Conservation (phyloP, 1,140 invertebrate genomes). For the Hyles vespertilio region DNA sequence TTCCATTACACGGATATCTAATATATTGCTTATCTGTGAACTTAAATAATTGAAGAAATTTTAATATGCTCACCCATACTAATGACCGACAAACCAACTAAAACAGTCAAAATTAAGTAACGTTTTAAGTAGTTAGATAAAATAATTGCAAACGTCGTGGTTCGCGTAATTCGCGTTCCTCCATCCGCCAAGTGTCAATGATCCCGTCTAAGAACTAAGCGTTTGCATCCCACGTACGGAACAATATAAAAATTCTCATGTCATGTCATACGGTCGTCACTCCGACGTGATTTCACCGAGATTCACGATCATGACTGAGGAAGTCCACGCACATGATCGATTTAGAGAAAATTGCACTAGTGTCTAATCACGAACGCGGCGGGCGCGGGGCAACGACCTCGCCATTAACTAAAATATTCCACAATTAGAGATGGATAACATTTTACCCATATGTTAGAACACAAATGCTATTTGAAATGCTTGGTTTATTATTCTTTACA, state of each 20-base stretch:
- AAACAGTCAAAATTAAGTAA: too few species aligned
- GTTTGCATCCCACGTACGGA: constrained; percentile 1
- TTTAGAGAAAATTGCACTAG: constrained; percentile 10
- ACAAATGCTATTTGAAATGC: too few species aligned
- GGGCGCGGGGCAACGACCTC: constrained; percentile 14
- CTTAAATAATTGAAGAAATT: too few species aligned
- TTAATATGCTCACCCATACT: neutral
- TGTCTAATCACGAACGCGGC: constrained; percentile 16
- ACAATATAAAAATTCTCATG: constrained; percentile 1
- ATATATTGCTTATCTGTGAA: too few species aligned
- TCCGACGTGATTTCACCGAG: constrained; percentile 1
- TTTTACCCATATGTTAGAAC: too few species aligned
- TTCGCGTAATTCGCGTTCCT: constrained; percentile 17
- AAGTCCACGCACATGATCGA: neutral
- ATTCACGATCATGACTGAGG: constrained; percentile 2
- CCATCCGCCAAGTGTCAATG: constrained; percentile 26
- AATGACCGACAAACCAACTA: constrained; percentile 11
- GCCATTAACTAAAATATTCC: constrained; percentile 1
- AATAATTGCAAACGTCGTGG: constrained; percentile 14
- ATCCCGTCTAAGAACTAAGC: constrained; percentile 6
- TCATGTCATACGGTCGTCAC: constrained; percentile 1
- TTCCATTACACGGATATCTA: too few species aligned
- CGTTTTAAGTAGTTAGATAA: constrained; percentile 10
- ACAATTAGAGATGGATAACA: too few species aligned
- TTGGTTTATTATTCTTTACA: too few species aligned